Percentiles rank a stretch among this genome's conserved stretches.
Evolutionary conservation across 2,888 invertebrate genomes (phyloP).

Genomic region (Chaetogeoica ovagalla): DNA sequence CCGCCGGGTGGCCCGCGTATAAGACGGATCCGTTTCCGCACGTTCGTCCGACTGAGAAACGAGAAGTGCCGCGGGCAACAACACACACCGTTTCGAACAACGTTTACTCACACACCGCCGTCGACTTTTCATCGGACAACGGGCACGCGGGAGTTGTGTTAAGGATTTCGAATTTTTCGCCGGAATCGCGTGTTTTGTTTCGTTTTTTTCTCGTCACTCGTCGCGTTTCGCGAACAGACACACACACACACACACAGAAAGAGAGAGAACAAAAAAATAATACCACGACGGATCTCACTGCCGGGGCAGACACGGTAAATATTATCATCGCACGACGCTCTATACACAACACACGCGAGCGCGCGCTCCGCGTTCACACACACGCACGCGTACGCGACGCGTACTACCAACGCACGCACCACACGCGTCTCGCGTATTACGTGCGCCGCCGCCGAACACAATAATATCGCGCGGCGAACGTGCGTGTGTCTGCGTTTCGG

Average conservation of each 20-base stretch:
- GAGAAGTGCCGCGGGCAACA: conserved; percentile 38
- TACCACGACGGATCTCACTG: too few relatives aligned
- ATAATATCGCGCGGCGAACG: neutral
- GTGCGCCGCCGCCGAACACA: too few relatives aligned
- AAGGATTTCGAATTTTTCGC: too few relatives aligned
- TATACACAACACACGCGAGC: neutral
- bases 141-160: too few relatives aligned
- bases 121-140: too few relatives aligned
- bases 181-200: too few relatives aligned
- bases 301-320: neutral
- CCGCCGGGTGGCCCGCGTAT: conserved; percentile 11
- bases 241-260: too few relatives aligned
- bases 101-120: too few relatives aligned
- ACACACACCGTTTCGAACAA: neutral
- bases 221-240: too few relatives aligned
- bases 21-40: conserved; percentile 43
- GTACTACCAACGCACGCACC: conserved; percentile 17
- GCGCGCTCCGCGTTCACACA: neutral
- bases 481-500: too few relatives aligned
- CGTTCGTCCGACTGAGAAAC: conserved; percentile 34
- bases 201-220: too few relatives aligned
- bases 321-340: neutral
- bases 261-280: too few relatives aligned
- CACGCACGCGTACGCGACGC: neutral
- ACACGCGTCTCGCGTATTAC: neutral